Conservation (phyloP, 1,140 invertebrate species). For the Drosophila bipectinata region DNA sequence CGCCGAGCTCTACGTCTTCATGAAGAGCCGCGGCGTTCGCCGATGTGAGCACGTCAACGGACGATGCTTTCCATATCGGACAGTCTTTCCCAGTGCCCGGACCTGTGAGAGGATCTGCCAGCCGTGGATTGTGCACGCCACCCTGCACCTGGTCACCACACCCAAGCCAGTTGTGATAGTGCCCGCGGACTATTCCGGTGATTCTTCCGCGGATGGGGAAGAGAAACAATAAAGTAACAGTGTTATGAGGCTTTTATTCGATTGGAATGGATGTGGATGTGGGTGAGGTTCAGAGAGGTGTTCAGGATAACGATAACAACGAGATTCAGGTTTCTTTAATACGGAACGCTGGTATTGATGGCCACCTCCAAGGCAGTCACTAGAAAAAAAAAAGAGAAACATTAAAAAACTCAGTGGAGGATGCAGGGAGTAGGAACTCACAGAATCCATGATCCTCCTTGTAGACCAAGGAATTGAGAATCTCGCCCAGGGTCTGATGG, state of each 20-base stretch:
- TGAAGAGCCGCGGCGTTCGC: not conserved
- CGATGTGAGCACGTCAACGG: conserved; percentile 31
- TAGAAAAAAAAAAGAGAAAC: conserved; percentile 2
- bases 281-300: no score
- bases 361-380: conserved; percentile 71
- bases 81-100: conserved; percentile 15
- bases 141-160: conserved; percentile 4
- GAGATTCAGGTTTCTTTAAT: not conserved
- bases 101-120: conserved; percentile 17
- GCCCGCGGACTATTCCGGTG: not conserved
- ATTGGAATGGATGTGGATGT: not conserved
- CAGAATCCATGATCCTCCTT: conserved; percentile 61
- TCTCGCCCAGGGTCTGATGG: conserved; percentile 65
- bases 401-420: not conserved
- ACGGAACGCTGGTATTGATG: conserved; percentile 66
- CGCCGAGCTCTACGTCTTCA: conserved; percentile 24
- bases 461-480: conserved; percentile 58
- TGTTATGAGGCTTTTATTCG: not conserved
- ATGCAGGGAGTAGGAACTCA: conserved; percentile 36
- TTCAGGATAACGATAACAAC: not conserved
- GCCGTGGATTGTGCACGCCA: conserved; percentile 7
- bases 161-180: not conserved
- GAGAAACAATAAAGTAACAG: not conserved
- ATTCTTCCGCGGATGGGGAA: not conserved
- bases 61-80: conserved; percentile 9